Evolutionary conservation across 1,140 invertebrate genomes (phyloP).

Genomic region (Drosophila pandora): DNA sequence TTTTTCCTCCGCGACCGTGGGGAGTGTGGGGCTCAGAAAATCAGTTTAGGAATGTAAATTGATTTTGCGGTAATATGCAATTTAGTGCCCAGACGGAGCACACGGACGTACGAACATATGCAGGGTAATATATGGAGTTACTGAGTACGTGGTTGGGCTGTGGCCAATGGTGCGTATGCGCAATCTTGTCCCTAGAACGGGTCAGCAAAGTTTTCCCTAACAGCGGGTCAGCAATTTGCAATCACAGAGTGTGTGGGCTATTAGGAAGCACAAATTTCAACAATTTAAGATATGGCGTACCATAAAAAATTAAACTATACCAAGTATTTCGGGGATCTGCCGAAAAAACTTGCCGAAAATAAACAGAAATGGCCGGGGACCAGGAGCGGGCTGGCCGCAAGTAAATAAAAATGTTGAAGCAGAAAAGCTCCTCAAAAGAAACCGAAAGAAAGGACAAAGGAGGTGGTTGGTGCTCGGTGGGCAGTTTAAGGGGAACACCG

Average conservation of each 20-base stretch:
- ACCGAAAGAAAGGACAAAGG: constrained; percentile 27
- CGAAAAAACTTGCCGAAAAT: constrained; percentile 75
- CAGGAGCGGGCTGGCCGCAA: constrained; percentile 49
- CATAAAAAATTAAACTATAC: constrained; percentile 59
- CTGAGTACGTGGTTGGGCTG: constrained; percentile 14
- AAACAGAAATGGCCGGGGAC: constrained; percentile 71
- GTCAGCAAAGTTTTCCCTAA: constrained; percentile 38
- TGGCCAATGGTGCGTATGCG: constrained; percentile 74
- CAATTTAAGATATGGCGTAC: constrained; percentile 51
- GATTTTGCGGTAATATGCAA: constrained; percentile 81
- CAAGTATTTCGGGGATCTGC: constrained; percentile 34
- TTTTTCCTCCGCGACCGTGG: constrained; percentile 58
- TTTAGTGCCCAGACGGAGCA: constrained; percentile 46
- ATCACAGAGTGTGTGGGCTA: constrained; percentile 18
- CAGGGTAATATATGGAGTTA: background rate
- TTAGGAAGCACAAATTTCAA: constrained; percentile 34
- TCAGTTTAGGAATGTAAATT: constrained; percentile 81
- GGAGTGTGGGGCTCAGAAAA: constrained; percentile 46
- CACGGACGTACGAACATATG: background rate
- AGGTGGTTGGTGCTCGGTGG: background rate
- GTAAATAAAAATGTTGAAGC: constrained; percentile 80
- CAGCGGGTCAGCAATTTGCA: constrained; percentile 16
- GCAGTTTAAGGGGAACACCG: constrained; percentile 3
- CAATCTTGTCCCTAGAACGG: constrained; percentile 56
- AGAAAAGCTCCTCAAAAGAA: constrained; percentile 76